Percentiles rank a stretch among this genome's conserved stretches.
Evolutionary conservation across 2,113 vertebrate genomes (phyloP).

Genomic region (Herpailurus yagouaroundi): DNA sequence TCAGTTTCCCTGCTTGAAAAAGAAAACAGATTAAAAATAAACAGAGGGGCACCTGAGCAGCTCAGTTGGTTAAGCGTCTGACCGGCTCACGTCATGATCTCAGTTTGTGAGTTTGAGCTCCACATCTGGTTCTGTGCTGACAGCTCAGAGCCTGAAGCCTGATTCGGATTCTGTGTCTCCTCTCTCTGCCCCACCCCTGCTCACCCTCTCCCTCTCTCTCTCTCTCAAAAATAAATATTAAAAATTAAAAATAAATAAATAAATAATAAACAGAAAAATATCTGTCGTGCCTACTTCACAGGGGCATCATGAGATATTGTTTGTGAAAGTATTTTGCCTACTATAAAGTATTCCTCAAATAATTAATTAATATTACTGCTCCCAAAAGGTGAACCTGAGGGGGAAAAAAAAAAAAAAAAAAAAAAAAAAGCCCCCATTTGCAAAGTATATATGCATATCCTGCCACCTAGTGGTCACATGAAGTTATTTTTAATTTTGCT

Average conservation of each 20-base stretch:
- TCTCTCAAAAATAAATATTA: too few species aligned
- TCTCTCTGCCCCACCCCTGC: too few species aligned
- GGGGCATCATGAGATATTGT: background rate
- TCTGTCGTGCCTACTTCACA: background rate
- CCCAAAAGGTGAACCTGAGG: background rate
- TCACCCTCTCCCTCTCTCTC: too few species aligned
- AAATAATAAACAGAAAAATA: background rate
- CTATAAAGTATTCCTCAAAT: background rate
- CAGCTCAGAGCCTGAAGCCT: too few species aligned
- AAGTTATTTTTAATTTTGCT: background rate
- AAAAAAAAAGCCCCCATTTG: rapidly evolving
- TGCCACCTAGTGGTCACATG: conserved; percentile 60
- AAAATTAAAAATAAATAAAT: too few species aligned
- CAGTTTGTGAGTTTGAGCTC: too few species aligned
- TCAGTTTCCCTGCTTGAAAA: conserved; percentile 18
- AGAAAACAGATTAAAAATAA: background rate
- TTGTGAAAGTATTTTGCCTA: background rate
- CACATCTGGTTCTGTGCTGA: too few species aligned
- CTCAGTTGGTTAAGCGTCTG: too few species aligned
- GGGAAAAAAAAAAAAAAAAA: too few species aligned
- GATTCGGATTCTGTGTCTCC: too few species aligned
- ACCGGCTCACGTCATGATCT: too few species aligned
- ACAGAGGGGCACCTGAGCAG: background rate
- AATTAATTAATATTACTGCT: background rate
- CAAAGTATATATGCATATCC: background rate